Conservation (phyloP, 2,113 vertebrate species). For the Esox niger region DNA sequence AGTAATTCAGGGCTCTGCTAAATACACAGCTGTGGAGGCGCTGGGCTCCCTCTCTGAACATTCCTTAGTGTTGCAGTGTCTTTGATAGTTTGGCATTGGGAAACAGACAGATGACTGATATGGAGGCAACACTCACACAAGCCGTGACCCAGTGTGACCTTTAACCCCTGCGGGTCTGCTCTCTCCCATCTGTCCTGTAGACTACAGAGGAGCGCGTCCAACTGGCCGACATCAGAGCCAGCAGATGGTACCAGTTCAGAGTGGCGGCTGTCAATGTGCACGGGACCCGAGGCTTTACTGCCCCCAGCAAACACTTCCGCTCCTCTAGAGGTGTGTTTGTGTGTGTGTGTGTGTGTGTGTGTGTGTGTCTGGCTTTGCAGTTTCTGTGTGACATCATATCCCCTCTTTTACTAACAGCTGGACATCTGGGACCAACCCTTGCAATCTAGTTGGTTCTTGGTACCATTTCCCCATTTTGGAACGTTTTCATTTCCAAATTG, state of each 20-base stretch:
- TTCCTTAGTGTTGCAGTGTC: conserved; percentile 56
- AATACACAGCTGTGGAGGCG: conserved; percentile 54
- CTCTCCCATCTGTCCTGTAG: conserved; percentile 74
- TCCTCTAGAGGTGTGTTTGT: conserved; percentile 85
- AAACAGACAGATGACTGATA: conserved; percentile 66
- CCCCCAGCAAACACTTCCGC: conserved; percentile 95
- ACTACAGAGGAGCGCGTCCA: conserved; percentile 84
- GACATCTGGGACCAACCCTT: conserved; percentile 31
- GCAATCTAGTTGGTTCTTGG: conserved; percentile 23
- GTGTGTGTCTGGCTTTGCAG: conserved; percentile 15
- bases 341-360: conserved; percentile 10
- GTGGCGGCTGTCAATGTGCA: conserved; percentile 93
- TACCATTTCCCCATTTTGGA: conserved; percentile 22
- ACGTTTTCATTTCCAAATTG: not conserved
- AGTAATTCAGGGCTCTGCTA: not conserved
- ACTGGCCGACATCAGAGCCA: conserved; percentile 82
- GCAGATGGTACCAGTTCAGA: conserved; percentile 97
- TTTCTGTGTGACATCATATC: conserved; percentile 34
- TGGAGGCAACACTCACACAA: conserved; percentile 49
- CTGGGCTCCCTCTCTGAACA: conserved; percentile 43
- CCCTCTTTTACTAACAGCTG: conserved; percentile 51
- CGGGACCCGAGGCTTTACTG: conserved; percentile 92
- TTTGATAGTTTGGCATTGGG: conserved; percentile 63
- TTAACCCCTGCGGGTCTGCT: conserved; percentile 60
- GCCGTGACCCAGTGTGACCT: conserved; percentile 61